Conservation (phyloP, 2,113 vertebrate genomes). For the Phalacrocorax brasilianus region DNA sequence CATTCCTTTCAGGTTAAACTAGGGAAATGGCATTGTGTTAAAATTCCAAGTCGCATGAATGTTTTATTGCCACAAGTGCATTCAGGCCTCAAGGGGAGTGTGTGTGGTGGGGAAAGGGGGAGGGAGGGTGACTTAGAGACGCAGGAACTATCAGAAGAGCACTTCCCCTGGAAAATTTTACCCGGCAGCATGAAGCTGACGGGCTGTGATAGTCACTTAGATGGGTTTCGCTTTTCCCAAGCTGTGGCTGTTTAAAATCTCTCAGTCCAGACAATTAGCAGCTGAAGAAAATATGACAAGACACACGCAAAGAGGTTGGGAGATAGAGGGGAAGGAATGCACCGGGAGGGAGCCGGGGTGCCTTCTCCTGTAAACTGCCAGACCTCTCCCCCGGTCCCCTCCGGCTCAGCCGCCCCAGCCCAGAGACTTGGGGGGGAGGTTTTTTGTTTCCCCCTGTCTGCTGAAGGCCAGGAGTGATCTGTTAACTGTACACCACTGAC, state of each 20-base stretch:
- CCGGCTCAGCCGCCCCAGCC: background rate
- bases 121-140: conserved; percentile 67
- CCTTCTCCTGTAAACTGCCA: conserved; percentile 70
- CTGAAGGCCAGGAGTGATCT: conserved; percentile 80
- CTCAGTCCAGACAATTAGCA: conserved; percentile 86
- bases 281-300: conserved; percentile 90
- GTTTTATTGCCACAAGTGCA: conserved; percentile 87
- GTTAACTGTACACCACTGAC: conserved; percentile 79
- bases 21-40: conserved; percentile 88
- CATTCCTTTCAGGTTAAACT: conserved; percentile 89
- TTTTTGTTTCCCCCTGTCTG: conserved; percentile 10
- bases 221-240: conserved; percentile 88
- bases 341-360: conserved; percentile 68
- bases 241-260: conserved; percentile 83
- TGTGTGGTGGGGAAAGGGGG: conserved; percentile 68
- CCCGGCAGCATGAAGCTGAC: conserved; percentile 80
- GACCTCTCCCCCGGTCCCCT: background rate
- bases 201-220: conserved; percentile 89
- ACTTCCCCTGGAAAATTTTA: conserved; percentile 83
- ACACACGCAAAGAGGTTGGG: conserved; percentile 76
- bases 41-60: conserved; percentile 89
- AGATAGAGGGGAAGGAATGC: conserved; percentile 78
- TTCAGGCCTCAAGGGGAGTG: conserved; percentile 78
- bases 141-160: conserved; percentile 79
- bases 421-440: background rate